Base-by-base conservation (phyloP, 1,140 invertebrate genomes). In the Parasteatoda tepidariorum region DNA sequence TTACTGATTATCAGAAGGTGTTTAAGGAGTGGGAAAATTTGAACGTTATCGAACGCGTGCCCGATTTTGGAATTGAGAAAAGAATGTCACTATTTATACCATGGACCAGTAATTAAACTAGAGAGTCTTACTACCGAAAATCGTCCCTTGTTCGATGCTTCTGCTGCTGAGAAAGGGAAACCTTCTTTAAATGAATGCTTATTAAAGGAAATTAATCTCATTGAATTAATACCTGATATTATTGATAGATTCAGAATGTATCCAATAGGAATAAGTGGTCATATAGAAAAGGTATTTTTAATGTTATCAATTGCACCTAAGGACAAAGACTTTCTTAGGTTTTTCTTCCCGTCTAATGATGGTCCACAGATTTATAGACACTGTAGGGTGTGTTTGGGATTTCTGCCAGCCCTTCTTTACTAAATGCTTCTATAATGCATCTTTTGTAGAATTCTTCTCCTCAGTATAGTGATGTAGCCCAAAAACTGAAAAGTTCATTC, bases 111-210 rank as follows among this genome's bases (percentile, higher is more conserved):
- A n/a, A n/a, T n/a, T n/a, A n/a, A n/a, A n/a, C n/a, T n/a, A n/a
- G n/a, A n/a, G n/a, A n/a, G n/a, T 18, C 3, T 26, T 61, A 74
- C 54, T 55, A 26, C 68, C 11, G 55, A 66, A 74, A 83, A 74
- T 2, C 26, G 33, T 30, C 48, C 34, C 2, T 0, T 86, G 76
- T 34, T 87, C 85, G 6, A 57, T 41, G 41, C 68, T 71, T 71
- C 68, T 71, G 26, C 0, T 85, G 85, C 54, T 15, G 81, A 67
- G 22, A 74, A 0, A 81, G 86, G 4, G 31, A 85, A 76, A 84
- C 84, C 0, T 28, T 71, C 26, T 73, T 85, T 31, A 64, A 86
- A 71, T 24, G 68, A 71, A n/a, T 57, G 68, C 55, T 54, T n/a
- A n/a, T n/a, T n/a, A n/a, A n/a, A n/a, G n/a, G n/a, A n/a, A n/a